Conservation (phyloP, 2,113 vertebrate species). For the Aegithalos caudatus region DNA sequence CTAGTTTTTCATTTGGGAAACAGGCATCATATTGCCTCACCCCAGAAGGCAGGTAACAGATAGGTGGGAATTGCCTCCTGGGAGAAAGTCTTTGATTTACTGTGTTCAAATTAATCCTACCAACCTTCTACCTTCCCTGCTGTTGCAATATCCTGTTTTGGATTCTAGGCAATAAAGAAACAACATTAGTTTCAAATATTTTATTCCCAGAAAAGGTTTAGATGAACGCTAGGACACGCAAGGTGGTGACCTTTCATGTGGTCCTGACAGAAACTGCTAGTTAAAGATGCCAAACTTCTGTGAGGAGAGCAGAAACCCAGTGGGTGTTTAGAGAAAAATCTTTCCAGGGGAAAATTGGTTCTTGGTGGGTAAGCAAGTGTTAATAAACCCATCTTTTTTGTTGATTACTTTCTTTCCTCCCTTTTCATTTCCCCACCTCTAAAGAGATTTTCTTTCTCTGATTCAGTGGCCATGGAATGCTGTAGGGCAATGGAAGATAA, state of each 20-base stretch:
- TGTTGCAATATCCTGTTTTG: slow-evolving; percentile 29
- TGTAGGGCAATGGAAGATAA: not conserved
- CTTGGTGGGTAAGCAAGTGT: slow-evolving; percentile 7
- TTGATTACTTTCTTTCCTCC: not conserved
- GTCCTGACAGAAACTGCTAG: not conserved
- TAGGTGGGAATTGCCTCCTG: not conserved
- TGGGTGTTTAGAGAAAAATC: not conserved
- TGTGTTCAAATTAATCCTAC: not conserved
- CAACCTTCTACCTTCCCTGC: slow-evolving; percentile 3
- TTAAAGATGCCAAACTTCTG: not conserved
- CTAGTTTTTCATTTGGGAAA: not conserved
- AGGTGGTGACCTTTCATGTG: not conserved
- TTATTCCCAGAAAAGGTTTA: slow-evolving; percentile 1
- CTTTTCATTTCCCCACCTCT: not conserved
- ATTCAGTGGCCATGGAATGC: not conserved
- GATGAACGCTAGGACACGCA: not conserved
- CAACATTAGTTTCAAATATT: not conserved
- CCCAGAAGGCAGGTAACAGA: not conserved
- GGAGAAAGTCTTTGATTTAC: not conserved
- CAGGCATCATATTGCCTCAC: not conserved
- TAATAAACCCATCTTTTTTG: not conserved
- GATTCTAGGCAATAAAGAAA: not conserved
- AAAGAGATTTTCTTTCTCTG: not conserved
- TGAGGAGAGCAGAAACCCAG: not conserved
- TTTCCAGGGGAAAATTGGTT: not conserved